Conservation (phyloP, 2,113 vertebrate genomes). For the Podarcis cretensis region DNA sequence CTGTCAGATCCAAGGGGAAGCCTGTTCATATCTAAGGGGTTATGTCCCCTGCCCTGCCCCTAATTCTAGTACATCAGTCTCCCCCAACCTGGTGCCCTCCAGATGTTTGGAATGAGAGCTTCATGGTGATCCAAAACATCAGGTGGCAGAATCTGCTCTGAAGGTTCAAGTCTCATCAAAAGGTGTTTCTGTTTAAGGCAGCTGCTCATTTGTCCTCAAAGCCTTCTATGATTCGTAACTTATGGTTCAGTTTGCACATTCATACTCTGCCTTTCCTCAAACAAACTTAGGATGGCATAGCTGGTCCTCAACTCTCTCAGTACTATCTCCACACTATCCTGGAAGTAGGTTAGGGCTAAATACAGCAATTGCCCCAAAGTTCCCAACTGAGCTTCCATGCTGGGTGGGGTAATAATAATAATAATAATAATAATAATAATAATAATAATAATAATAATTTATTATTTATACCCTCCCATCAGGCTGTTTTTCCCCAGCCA, state of each 20-base stretch:
- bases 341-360: neutral
- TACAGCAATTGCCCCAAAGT: neutral
- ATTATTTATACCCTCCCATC: too few species aligned
- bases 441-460: too few species aligned
- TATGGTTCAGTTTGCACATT: neutral
- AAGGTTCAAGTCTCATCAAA: slow-evolving; percentile 49
- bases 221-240: neutral
- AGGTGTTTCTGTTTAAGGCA: slow-evolving; percentile 63
- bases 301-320: neutral
- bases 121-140: neutral
- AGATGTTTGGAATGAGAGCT: neutral
- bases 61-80: slow-evolving; percentile 24
- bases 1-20: slow-evolving; percentile 64
- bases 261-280: neutral
- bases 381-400: neutral
- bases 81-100: neutral
- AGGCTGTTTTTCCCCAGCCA: too few species aligned
- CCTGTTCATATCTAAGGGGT: slow-evolving; percentile 55
- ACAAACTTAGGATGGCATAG: neutral
- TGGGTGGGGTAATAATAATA: neutral
- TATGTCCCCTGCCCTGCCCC: neutral
- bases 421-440: too few species aligned
- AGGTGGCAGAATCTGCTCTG: too few species aligned
- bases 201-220: slow-evolving; percentile 58
- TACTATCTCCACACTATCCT: neutral